phyloP scores from a whole-genome alignment of 2,888 invertebrate genomes.

The Allygus modestus region DNA sequence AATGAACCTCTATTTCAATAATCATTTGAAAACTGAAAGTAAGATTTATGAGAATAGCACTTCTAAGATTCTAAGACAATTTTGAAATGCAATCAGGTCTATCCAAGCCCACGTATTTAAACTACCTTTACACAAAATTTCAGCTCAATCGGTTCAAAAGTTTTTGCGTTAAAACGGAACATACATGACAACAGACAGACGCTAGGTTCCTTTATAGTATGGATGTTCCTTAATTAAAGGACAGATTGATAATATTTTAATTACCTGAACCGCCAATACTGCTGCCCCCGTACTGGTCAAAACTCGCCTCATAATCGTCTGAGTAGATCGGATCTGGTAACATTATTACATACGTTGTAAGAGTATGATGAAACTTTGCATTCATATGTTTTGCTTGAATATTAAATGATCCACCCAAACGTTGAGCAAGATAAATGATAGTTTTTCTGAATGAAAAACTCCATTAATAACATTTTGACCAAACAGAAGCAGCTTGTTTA shows the following conservation, averaged over 20 bases:
- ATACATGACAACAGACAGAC: too few relatives aligned
- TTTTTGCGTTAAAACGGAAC: too few relatives aligned
- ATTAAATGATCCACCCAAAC: conserved; percentile 30
- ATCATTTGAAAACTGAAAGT: too few relatives aligned
- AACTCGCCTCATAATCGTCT: conserved; percentile 72
- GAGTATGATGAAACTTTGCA: background rate
- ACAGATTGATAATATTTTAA: background rate
- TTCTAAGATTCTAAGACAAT: too few relatives aligned
- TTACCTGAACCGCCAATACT: conserved; percentile 49
- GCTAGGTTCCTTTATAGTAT: too few relatives aligned
- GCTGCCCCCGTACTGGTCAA: conserved; percentile 70
- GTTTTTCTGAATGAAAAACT: background rate
- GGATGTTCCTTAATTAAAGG: too few relatives aligned
- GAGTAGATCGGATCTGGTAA: conserved; percentile 72
- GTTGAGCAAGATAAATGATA: background rate
- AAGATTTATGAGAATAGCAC: too few relatives aligned
- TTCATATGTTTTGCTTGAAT: background rate
- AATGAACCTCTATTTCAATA: too few relatives aligned
- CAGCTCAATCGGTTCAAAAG: too few relatives aligned
- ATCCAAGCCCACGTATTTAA: too few relatives aligned
- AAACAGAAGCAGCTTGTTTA: conserved; percentile 18
- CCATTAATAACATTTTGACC: background rate
- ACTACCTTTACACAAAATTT: too few relatives aligned
- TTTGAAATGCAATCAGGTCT: too few relatives aligned
- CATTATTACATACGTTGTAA: conserved; percentile 48